Conservation (phyloP, 2,888 invertebrate genomes). For the Blera fallax region DNA sequence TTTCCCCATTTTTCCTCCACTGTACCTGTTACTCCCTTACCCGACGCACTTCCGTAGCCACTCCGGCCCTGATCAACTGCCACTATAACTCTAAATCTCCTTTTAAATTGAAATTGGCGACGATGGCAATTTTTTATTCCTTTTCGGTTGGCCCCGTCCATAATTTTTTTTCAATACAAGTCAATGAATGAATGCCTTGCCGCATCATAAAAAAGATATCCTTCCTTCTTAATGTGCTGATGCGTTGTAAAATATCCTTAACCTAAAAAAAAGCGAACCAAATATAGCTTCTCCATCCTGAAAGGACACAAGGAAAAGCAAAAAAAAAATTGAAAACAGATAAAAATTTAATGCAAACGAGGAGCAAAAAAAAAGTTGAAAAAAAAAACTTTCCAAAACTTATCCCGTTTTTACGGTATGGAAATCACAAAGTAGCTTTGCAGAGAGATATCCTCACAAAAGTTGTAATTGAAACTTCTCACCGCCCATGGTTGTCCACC, state of each 20-base stretch:
- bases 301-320: neutral
- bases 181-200: conserved; percentile 17
- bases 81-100: neutral
- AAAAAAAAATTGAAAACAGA: conserved; percentile 52
- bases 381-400: conserved; percentile 49
- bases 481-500: conserved; percentile 22
- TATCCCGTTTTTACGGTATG: conserved; percentile 67
- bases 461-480: conserved; percentile 70
- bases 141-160: neutral
- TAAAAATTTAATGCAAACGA: conserved; percentile 66
- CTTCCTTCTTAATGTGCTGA: conserved; percentile 43
- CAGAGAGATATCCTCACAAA: conserved; percentile 42
- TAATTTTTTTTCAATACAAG: conserved; percentile 34
- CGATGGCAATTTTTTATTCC: neutral
- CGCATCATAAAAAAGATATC: conserved; percentile 40
- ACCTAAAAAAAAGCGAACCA: neutral
- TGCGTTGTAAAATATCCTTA: conserved; percentile 27
- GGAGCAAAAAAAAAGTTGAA: neutral
- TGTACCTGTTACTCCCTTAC: neutral
- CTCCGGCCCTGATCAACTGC: neutral
- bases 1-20: neutral
- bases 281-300: conserved; percentile 5
- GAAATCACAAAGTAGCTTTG: conserved; percentile 67
- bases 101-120: conserved; percentile 20
- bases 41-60: neutral